phyloP scores from a whole-genome alignment of 2,888 invertebrate species.

The Heliconius hortense region DNA sequence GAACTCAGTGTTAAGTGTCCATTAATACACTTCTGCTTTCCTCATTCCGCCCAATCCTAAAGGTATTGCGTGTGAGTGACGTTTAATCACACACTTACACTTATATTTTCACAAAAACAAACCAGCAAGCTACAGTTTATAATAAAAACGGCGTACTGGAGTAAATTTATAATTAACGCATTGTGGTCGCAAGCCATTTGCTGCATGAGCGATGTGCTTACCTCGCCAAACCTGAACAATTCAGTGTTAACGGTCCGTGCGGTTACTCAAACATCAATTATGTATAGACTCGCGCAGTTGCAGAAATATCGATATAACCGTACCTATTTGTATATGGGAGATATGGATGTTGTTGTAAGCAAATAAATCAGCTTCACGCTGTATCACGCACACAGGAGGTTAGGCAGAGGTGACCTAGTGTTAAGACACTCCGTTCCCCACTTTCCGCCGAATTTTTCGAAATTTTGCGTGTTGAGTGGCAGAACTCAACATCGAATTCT shows the following conservation, averaged over 20 bases:
- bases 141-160: neutral
- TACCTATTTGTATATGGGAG: neutral
- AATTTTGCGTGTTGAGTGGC: too few species aligned
- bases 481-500: too few species aligned
- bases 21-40: neutral
- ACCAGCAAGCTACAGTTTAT: neutral
- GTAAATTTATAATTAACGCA: conserved; percentile 29
- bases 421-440: too few species aligned
- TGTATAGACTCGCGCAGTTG: conserved; percentile 17
- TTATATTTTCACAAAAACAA: neutral
- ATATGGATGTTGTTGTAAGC: neutral
- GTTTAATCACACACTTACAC: neutral
- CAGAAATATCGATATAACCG: conserved; percentile 12
- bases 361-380: neutral
- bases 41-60: neutral
- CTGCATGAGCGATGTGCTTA: conserved; percentile 32
- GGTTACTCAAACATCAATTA: conserved; percentile 39
- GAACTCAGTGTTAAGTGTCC: neutral
- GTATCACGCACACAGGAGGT: too few species aligned
- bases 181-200: conserved; percentile 31
- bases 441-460: neutral
- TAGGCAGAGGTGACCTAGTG: too few species aligned
- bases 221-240: conserved; percentile 29
- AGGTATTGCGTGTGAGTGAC: neutral
- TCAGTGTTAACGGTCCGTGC: conserved; percentile 34